Evolutionary conservation across 2,113 vertebrate genomes (phyloP), one percentile per base, ranked within the genome.

Genomic region (Hemiscyllium ocellatum): DNA sequence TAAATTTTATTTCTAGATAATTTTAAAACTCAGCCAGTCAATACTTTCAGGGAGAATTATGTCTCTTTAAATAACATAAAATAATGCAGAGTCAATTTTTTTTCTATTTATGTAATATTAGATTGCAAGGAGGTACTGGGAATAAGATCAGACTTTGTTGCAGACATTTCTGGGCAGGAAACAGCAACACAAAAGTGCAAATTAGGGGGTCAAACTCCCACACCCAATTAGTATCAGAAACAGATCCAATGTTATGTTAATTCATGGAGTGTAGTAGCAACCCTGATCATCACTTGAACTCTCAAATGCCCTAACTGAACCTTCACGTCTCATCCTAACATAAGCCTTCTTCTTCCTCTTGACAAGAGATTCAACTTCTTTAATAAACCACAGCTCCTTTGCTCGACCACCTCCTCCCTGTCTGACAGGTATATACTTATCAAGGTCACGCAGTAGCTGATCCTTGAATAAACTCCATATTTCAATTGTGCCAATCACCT

Each of bases 1-100:
- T 69, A 95, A 52, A 95, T 72, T 95, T 72, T 72, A 95, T 72
- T 95, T 95, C 94, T 47, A 68, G 91, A 68, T 94, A 94, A 70
- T 94, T 94, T 94, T 47, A 47, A 94, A 94, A 47, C 91, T 94
- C 66, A 72, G 47, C 66, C 42, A 94, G 66, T 94, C n/a, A 94
- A 69, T 50, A 69, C 37, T 47, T 50, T 94, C 94, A 95, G 69
- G 33, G 69, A 52, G 47, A 76, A 52, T 95, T 72, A 93, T 90
- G 50, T 90, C 24, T 90, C 87, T 90, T 90, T 33, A 90, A 90
- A 90, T 61, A 52, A 90, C 33, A 52, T 90, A 33, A 90, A 90
- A 90, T 61, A 90, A 52, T 61, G 50, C 61, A 33, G 50, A 90
- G 87, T 90, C 80, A 83, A 61, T 65, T 61, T n/a, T 89, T 61